Base-by-base conservation (phyloP, 2,113 vertebrate species). In the Coreoperca whiteheadi region DNA sequence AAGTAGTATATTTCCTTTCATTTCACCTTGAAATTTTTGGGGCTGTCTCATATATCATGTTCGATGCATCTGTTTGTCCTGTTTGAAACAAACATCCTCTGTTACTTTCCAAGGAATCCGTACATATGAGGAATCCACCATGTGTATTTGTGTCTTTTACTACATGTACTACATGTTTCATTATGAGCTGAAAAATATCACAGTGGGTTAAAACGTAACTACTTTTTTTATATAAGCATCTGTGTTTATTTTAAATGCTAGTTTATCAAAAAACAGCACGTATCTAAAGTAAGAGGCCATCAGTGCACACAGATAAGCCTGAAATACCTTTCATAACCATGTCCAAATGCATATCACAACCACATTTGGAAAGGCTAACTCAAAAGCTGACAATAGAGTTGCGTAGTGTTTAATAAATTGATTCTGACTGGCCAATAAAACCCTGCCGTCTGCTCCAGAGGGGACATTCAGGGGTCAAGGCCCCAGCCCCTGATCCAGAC, bases 351-450 rank as follows among this genome's bases (percentile, higher is more conserved):
- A 51, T 51, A 74, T 83, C 39, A 60, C 69, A 64, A 25, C 86
- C 87, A 72, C 77, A 73, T 89, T 89, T 82, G 73, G 34, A 69
- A 69, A 43, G 34, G 60, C 57, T 59, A 68, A 83, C 61, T 74
- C 69, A 37, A 74, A 76, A 79, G 43, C 51, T 72, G 61, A 53
- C 76, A 92, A 93, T 91, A 85, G 81, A 91, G 84, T 84, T 74
- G 86, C 80, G 46, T 54, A 83, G 43, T 77, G 82, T 92, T 93
- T 80, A 79, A 89, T 89, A 88, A 93, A 93, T 94, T 89, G 82
- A 87, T 86, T 77, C 51, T 91, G 93, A 94, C 93, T 90, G 70
- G 85, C 83, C 91, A 94, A 87, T 94, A 92, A 93, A 89, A 91
- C 30, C 56, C 41, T 63, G 53, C 84, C 28, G 43, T 81, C 83